Conservation (phyloP, 2,113 vertebrate species). For the Oryctolagus cuniculus region mOryCun1.1 NC_091443.1:65694001-65694500, state of each 20-base stretch:
- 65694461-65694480: background rate
- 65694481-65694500: too few species aligned
- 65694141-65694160: background rate
- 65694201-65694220: conserved; percentile 8
- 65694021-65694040: background rate
- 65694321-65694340: background rate
- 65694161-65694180: background rate
- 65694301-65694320: background rate
- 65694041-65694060: background rate
- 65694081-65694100: background rate
- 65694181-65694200: background rate
- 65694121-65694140: background rate
- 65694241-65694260: background rate
- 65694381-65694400: background rate
- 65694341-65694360: background rate
- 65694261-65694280: background rate
- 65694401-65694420: background rate
- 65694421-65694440: background rate
- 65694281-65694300: background rate
- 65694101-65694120: background rate
- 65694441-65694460: background rate
- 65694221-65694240: background rate
- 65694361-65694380: background rate
- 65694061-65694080: background rate
- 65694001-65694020: background rate